These are phyloP conservation scores for Ammodytes marinus DNA, from an alignment of 2,113 vertebrate species.

Conservation along the genomic window DNA sequence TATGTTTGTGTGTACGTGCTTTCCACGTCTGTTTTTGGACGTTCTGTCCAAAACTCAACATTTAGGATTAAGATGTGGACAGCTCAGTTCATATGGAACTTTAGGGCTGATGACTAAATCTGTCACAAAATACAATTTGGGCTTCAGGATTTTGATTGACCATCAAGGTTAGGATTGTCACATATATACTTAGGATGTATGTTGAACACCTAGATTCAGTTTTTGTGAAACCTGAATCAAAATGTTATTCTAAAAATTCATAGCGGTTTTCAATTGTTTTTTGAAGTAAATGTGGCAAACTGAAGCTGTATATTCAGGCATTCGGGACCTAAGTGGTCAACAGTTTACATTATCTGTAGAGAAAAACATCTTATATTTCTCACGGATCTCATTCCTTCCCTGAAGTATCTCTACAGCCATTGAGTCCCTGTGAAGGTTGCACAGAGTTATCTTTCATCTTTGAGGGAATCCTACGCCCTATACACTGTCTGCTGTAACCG, in stretches of 20 bases:
- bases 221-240: no score
- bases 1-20: background rate
- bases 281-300: background rate
- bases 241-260: no score
- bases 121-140: no score
- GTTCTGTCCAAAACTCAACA: background rate
- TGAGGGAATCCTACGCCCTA: slow-evolving; percentile 63
- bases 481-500: slow-evolving; percentile 53
- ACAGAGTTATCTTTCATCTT: slow-evolving; percentile 50
- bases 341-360: background rate
- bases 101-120: background rate
- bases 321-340: background rate
- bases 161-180: no score
- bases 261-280: background rate
- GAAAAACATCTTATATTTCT: background rate
- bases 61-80: background rate
- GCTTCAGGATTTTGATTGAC: no score
- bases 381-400: background rate
- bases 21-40: background rate
- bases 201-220: no score
- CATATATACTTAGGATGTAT: no score
- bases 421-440: background rate
- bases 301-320: background rate
- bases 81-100: no score
- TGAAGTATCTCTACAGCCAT: slow-evolving; percentile 14